Evolutionary conservation across 2,888 invertebrate species (phyloP).

Genomic region (Drosophila anomalata): DNA sequence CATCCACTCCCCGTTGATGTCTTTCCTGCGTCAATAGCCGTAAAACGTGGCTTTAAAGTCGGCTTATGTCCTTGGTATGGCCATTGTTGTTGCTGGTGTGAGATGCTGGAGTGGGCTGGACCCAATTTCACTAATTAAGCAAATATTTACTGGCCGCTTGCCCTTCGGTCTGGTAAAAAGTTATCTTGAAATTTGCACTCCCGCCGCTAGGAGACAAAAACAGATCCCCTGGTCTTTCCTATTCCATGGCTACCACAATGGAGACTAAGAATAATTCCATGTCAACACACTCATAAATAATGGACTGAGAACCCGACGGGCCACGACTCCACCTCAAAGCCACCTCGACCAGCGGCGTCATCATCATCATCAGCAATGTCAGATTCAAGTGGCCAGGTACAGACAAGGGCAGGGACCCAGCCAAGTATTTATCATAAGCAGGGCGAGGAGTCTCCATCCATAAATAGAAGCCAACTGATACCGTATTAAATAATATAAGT

Average conservation of each 20-base stretch:
- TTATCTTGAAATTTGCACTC: slow-evolving; percentile 73
- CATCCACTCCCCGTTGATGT: slow-evolving; percentile 13
- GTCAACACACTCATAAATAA: slow-evolving; percentile 81
- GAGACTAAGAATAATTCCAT: slow-evolving; percentile 79
- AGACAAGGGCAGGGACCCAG: slow-evolving; percentile 56
- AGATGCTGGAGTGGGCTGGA: slow-evolving; percentile 25
- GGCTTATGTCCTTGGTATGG: slow-evolving; percentile 56
- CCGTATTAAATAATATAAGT: slow-evolving; percentile 2
- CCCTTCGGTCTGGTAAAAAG: slow-evolving; percentile 37
- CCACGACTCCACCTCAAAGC: not conserved
- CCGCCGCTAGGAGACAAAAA: slow-evolving; percentile 28
- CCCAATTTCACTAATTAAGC: slow-evolving; percentile 77
- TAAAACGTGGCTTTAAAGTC: slow-evolving; percentile 57
- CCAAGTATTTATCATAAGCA: slow-evolving; percentile 73
- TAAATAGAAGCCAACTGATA: slow-evolving; percentile 9
- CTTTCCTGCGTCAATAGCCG: slow-evolving; percentile 24
- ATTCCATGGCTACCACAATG: slow-evolving; percentile 44
- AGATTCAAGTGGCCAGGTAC: slow-evolving; percentile 57
- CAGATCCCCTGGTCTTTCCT: slow-evolving; percentile 12
- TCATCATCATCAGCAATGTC: slow-evolving; percentile 57
- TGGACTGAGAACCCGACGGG: slow-evolving; percentile 67
- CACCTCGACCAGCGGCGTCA: slow-evolving; percentile 49
- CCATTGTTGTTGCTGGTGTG: slow-evolving; percentile 21
- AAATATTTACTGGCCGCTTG: slow-evolving; percentile 69
- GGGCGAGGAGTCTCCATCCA: slow-evolving; percentile 19